A percentile compares a stretch with the other conserved stretches of the same genome.
Evolutionary conservation across 2,888 invertebrate genomes (phyloP).

Genomic region (Eumerus sabulonum): DNA sequence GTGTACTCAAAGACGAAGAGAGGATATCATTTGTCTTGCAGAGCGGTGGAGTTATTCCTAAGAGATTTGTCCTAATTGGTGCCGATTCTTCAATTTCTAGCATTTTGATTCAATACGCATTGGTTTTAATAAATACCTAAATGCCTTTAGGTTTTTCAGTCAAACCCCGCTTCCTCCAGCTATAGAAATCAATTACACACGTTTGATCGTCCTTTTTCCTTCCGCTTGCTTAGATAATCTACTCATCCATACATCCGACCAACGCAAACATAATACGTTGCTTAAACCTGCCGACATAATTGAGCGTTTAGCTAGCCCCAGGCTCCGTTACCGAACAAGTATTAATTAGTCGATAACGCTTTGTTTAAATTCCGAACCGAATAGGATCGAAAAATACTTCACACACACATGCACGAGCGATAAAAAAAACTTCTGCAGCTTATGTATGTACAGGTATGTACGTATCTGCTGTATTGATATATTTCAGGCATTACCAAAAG

Average conservation of each 20-base stretch:
- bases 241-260: neutral
- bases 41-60: constrained; percentile 12
- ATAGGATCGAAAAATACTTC: neutral
- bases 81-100: no score
- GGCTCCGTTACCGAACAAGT: constrained; percentile 26
- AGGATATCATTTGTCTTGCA: constrained; percentile 42
- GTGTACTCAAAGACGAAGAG: constrained; percentile 40
- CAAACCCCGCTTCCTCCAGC: no score
- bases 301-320: constrained; percentile 22
- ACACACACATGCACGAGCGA: neutral
- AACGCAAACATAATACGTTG: constrained; percentile 6
- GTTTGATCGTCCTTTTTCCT: neutral
- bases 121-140: no score
- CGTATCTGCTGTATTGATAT: constrained; percentile 12
- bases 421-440: constrained; percentile 23
- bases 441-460: neutral
- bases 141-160: no score
- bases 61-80: no score
- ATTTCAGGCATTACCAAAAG: constrained; percentile 49
- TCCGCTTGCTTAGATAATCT: neutral
- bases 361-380: constrained; percentile 16
- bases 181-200: neutral
- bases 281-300: constrained; percentile 29
- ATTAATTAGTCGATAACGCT: constrained; percentile 50
- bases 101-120: no score